Evolutionary conservation across 1,140 invertebrate species (phyloP), one percentile per base, ranked within the genome.

Genomic region (Plodia interpunctella): DNA sequence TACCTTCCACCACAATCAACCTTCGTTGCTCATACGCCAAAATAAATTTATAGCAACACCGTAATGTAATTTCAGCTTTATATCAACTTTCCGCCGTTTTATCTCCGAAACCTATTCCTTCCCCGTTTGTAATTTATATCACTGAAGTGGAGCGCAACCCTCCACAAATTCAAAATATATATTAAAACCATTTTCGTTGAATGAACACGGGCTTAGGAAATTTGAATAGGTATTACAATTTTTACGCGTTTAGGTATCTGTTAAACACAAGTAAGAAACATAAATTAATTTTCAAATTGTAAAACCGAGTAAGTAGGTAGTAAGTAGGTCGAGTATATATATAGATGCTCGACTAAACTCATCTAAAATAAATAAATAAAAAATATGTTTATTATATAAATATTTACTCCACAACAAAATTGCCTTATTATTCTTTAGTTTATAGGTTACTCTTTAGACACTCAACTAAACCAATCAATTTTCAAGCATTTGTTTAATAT

Each of bases 101-200:
- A 53, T 53, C 21, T 53, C 20, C 21, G 13, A 25, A 18, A 20
- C 21, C 51, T 25, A 25, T 53, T 25, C 25, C 20, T 25, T 25
- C 19, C 51, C 20, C 51, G n/a, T 53, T n/a, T 53, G 19, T 53
- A 53, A 53, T 53, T 53, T 53, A 53, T 53, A 53, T 21, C 51
- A 25, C 51, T 53, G 51, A 20, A 25, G 51, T 53, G 19, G 51
- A 13, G 51, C 21, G 20, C 51, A 53, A 53, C 51, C 51, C 51
- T 53, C 20, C 51, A n/a, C 15, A 53, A 53, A 53, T 53, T 53
- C 51, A n/a, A 15, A 53, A 53, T 53, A 11, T 53, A 25, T 53
- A 53, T 53, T 53, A 53, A 53, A 53, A 53, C 51, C 51, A 53
- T 53, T 20, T 51, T 53, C 51, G 20, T 25, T 13, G 21, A 53